phyloP scores from a whole-genome alignment of 1,140 invertebrate species.

The Eurytemora carolleeae region DNA sequence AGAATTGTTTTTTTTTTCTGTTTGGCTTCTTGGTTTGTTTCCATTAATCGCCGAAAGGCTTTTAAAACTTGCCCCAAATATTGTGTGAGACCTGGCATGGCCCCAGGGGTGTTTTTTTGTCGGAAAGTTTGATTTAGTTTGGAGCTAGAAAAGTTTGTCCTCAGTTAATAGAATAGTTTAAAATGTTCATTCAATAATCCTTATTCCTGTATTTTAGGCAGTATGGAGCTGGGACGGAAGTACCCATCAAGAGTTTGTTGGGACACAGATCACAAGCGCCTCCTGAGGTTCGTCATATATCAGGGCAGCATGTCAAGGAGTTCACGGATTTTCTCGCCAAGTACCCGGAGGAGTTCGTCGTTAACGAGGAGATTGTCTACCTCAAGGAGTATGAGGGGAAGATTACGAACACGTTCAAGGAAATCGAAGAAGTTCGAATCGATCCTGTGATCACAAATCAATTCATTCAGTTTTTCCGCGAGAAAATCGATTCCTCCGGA shows the following conservation, averaged over 20 bases:
- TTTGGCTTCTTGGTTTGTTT: too few relatives aligned
- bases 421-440: constrained; percentile 27
- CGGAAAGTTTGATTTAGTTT: too few relatives aligned
- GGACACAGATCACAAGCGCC: constrained; percentile 82
- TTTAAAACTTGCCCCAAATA: too few relatives aligned
- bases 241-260: constrained; percentile 74
- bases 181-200: too few relatives aligned
- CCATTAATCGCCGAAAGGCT: too few relatives aligned
- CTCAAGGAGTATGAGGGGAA: constrained; percentile 40
- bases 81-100: too few relatives aligned
- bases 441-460: constrained; percentile 17
- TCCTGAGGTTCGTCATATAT: constrained; percentile 83
- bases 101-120: too few relatives aligned
- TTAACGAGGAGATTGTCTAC: constrained; percentile 61
- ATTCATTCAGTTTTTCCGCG: constrained; percentile 32
- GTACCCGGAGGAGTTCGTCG: constrained; percentile 64
- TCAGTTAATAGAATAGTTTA: too few relatives aligned
- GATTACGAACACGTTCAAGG: constrained; percentile 37
- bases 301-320: constrained; percentile 74
- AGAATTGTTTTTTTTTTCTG: too few relatives aligned
- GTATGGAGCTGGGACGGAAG: constrained; percentile 46
- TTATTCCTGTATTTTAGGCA: too few relatives aligned
- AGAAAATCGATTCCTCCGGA: constrained; percentile 44
- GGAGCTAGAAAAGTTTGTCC: too few relatives aligned
- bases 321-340: constrained; percentile 72